Base-by-base conservation (phyloP, 1,140 invertebrate genomes). In the Dryas iulia region DNA sequence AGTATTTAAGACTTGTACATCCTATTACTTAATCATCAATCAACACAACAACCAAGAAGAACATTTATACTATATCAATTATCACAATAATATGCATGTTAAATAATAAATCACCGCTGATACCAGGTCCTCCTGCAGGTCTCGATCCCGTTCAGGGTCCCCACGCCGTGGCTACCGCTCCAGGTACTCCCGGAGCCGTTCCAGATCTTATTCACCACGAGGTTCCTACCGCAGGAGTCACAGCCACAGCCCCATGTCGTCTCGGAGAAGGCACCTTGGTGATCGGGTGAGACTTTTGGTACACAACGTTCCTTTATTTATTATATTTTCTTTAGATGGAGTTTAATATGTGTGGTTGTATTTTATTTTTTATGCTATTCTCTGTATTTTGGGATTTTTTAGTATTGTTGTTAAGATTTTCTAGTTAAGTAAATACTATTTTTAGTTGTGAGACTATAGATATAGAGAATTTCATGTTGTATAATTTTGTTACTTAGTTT, bases 181-280 rank as follows among this genome's bases (percentile, higher is more conserved):
- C 52, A 81, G 90, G 39, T 91, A 92, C 76, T 90, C 90, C 21
- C 82, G 89, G 61, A 77, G 72, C 57, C 87, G 90, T 54, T 91
- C 89, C 1, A 87, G 89, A 56, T 90, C 89, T 6, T 92, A 92
- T 78, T 90, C 87, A 2, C 89, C 91, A 3, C 83, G 90, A 5
- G 85, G 86, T 53, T 88, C 86, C 11, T 92, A 92, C 71, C 83
- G 90, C 64, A 82, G 90, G 65, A 84, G 82, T 4, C 89, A 91
- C 73, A 88, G 84, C 25, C 91, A 90, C 82, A 92, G 90, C 71
- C 91, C 91, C 8, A 92, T 92, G 91, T 92, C 91, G 4, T 90
- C 87, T 28, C 82, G 90, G 5, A 78, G 87, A 56, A 81, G 91
- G 39, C 90, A 92, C 71, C 73, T 80, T 61, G 90, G 91, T 73